Conservation (phyloP, 2,113 vertebrate genomes). For the Indicator indicator region DNA sequence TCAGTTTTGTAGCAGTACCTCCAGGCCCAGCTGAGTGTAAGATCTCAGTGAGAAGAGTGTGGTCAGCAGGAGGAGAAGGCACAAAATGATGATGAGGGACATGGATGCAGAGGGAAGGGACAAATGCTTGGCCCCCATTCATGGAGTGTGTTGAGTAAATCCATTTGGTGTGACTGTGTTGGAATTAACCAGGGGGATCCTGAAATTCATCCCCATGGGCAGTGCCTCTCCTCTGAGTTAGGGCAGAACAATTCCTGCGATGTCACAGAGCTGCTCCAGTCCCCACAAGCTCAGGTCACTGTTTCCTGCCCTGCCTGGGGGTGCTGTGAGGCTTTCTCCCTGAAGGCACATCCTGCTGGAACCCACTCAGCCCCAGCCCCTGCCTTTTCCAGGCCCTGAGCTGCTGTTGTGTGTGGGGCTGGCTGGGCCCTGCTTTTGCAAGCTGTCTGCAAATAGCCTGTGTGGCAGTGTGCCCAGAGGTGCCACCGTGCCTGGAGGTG, state of each 20-base stretch:
- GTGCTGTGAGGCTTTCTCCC: neutral
- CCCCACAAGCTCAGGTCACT: neutral
- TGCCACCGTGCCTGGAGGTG: neutral
- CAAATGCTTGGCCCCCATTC: accelerated
- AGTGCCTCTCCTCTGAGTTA: neutral
- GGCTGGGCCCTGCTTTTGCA: neutral
- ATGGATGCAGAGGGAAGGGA: neutral
- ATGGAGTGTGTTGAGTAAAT: accelerated
- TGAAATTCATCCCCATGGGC: neutral
- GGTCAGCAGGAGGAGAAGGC: too few relatives aligned
- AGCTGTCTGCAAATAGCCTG: neutral
- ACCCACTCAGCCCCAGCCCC: neutral
- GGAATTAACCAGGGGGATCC: neutral
- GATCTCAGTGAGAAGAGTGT: accelerated
- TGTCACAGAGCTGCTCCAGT: neutral
- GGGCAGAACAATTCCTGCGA: neutral
- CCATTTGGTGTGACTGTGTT: neutral
- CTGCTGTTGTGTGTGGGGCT: neutral
- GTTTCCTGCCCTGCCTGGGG: neutral
- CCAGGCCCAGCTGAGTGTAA: neutral
- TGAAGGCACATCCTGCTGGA: too few relatives aligned
- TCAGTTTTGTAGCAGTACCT: neutral
- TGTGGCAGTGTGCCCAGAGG: neutral
- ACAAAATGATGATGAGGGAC: neutral
- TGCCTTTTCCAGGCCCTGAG: neutral